Base-by-base conservation (phyloP, 1,140 invertebrate genomes). In the Himalopsyche phryganea region DNA sequence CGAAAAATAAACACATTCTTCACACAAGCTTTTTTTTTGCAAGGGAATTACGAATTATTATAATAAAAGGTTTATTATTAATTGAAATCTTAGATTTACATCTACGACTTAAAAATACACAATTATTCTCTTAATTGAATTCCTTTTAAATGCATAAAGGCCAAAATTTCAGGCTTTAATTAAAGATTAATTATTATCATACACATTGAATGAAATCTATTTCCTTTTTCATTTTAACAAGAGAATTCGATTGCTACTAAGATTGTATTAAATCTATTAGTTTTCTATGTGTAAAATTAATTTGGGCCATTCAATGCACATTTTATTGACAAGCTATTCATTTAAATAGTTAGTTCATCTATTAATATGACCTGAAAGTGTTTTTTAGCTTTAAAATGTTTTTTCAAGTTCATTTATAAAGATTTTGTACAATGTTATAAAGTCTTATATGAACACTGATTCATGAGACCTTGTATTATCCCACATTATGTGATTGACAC, bases 371-470 rank as follows among this genome's bases (percentile, higher is more conserved):
- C 38, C 11, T 5, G n/a, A 5, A 6, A 40, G 38, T 15, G 4
- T 40, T 5, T 13, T 40, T 40, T 6, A 13, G 11, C n/a, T n/a
- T 40, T 40, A 40, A 40, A n/a, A 13, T 40, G 38, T 40, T 40
- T 40, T 13, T n/a, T 40, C 9, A 28, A 28, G 23, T 5, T 28
- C 23, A 28, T 28, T 28, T 3, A n/a, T 7, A 35, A 35, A n/a
- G n/a, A 35, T 7, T 28, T 28, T 28, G 23, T 28, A 28, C 23
- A 28, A 28, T 14, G 40, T 7, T 14, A n/a, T 45, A 45, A 13
- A 2, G 38, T 51, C 18, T 51, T 55, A 58, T n/a, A 59, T 52
- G 38, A 59, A 63, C 28, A 59, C 56, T 20, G 61, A 59, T 45
- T 56, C 56, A 50, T 59, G 52, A 32, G 46, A 20, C 4, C 17